Base-by-base conservation (phyloP, 1,140 invertebrate species). In the Nebria ingens region DNA sequence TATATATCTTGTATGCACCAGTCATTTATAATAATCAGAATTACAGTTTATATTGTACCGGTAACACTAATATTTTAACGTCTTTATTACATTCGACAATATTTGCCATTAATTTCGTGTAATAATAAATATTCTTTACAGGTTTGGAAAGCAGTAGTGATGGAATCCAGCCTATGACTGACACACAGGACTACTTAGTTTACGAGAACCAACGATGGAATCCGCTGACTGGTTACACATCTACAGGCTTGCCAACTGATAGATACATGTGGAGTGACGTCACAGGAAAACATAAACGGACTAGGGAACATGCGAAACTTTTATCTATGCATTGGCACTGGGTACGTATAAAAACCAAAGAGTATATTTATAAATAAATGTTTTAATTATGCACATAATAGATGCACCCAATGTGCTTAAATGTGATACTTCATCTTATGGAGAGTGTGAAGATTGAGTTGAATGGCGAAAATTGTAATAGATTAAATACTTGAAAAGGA, bases 121-220 rank as follows among this genome's bases (percentile, higher is more conserved):
- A n/a, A n/a, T n/a, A n/a, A n/a, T n/a, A n/a, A n/a, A n/a, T 12
- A 21, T 53, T 51, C 56, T 60, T 64, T 67, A 17, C 51, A 79
- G 86, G 84, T 52, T 66, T 84, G 61, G 80, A 79, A 54, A 77
- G 75, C 17, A 79, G 78, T 58, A 85, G 80, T 62, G 75, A 79
- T 15, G 84, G 83, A 56, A 83, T 91, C 22, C 79, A 89, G 70
- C 64, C 81, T 2, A 90, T 92, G 85, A 79, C 80, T 17, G 90
- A 93, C 68, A 85, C 84, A 6, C 85, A 89, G 66, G 85, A 83
- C 64, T 89, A 89, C 69, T 86, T 85, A 66, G 85, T 93, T 2
- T 96, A 94, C 71, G 92, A 96, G 75, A 94, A 95, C 68, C 91
- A 96, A 71, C 77, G 91, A 51, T 96, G 92, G 92, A 94, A 93